Evolutionary conservation across 2,113 vertebrate species (phyloP).

Genomic region (Kobus ellipsiprymnus): DNA sequence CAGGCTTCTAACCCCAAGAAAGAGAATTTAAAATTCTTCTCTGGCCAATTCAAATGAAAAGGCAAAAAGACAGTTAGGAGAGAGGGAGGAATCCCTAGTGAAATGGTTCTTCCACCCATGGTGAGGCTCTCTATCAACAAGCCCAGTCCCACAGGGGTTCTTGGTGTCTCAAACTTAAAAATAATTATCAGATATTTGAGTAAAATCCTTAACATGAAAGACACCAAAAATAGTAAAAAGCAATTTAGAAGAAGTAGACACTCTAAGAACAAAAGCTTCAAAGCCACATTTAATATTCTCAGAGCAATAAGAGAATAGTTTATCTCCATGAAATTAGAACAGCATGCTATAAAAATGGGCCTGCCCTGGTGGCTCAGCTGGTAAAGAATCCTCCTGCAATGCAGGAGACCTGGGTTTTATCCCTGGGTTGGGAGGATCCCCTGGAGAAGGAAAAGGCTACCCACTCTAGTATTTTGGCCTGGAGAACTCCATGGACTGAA

Average conservation of each 20-base stretch:
- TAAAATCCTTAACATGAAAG: background rate
- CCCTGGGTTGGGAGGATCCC: background rate
- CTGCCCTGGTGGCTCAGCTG: background rate
- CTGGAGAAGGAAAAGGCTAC: background rate
- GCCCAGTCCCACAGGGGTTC: background rate
- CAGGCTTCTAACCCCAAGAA: background rate
- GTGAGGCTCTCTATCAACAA: background rate
- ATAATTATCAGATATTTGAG: background rate
- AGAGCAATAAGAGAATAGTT: background rate
- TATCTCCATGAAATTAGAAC: background rate
- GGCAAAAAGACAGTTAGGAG: background rate
- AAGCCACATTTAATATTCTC: background rate
- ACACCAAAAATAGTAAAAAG: background rate
- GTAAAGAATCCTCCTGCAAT: background rate
- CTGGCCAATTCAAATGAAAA: background rate
- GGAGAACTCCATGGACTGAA: background rate
- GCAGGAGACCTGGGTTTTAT: background rate
- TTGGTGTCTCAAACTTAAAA: background rate
- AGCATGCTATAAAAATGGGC: background rate
- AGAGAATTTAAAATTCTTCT: background rate
- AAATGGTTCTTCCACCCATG: background rate
- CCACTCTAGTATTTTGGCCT: background rate
- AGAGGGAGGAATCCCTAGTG: background rate
- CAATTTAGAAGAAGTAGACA: background rate
- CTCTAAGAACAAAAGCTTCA: background rate